These are phyloP conservation scores for Chiroxiphia lanceolata DNA, from an alignment of 2,797 vertebrate species.

Conservation along the genomic window DNA sequence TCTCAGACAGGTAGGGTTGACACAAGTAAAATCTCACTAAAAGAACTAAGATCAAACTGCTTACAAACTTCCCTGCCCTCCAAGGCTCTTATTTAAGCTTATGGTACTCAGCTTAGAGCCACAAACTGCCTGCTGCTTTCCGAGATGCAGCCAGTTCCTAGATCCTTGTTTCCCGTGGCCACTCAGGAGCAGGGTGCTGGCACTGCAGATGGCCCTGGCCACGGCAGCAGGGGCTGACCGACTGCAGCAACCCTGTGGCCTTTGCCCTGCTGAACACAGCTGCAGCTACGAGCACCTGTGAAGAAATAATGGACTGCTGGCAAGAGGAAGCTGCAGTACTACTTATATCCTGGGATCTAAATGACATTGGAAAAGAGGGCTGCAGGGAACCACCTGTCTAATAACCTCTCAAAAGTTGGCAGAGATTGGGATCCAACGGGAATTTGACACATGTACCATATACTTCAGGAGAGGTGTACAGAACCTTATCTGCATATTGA, in stretches of 20 bases:
- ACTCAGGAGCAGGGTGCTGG: not conserved
- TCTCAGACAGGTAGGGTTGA: not conserved
- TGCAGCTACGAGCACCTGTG: not conserved
- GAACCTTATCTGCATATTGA: not conserved
- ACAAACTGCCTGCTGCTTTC: not conserved
- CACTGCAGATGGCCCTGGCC: not conserved
- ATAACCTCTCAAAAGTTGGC: not conserved
- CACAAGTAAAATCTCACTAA: not conserved
- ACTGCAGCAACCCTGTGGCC: not conserved
- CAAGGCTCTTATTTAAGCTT: not conserved
- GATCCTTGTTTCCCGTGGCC: not conserved
- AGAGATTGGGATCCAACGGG: not conserved
- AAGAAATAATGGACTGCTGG: not conserved
- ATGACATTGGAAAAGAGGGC: not conserved
- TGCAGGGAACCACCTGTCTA: not conserved
- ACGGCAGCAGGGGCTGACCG: not conserved
- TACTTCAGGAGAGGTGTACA: not conserved
- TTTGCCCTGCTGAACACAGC: not conserved
- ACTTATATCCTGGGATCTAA: not conserved
- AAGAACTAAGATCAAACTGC: not conserved
- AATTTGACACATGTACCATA: not conserved
- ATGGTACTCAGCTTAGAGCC: not conserved
- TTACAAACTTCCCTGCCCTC: not conserved
- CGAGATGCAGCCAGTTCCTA: not conserved
- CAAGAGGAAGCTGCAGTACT: not conserved